Evolutionary conservation across 2,888 invertebrate genomes (phyloP).

Genomic region (Amphiduros pacificus): DNA sequence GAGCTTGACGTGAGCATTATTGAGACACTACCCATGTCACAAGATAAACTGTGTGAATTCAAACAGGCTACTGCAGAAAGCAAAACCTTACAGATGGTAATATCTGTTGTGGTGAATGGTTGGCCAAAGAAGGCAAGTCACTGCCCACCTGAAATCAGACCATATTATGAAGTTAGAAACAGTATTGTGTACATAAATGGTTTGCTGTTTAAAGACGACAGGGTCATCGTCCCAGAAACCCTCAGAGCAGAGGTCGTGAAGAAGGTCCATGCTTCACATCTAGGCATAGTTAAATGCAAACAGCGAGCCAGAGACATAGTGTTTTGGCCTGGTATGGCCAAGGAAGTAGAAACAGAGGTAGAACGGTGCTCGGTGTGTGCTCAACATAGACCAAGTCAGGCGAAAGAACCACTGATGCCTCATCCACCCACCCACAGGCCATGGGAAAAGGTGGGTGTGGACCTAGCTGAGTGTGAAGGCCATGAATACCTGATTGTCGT

Average conservation of each 20-base stretch:
- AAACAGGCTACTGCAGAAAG: background rate
- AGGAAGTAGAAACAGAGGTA: conserved; percentile 20
- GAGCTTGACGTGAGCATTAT: background rate
- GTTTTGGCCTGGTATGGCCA: conserved; percentile 28
- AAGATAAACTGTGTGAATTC: too few species aligned
- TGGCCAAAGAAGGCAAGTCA: background rate
- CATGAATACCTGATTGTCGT: conserved; percentile 19
- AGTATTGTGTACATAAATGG: conserved; percentile 2
- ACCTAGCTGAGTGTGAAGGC: conserved; percentile 14
- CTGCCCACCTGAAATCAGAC: conserved; percentile 15
- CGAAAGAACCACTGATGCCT: conserved; percentile 19
- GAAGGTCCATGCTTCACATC: conserved; percentile 16
- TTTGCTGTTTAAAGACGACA: conserved; percentile 15
- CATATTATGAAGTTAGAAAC: conserved; percentile 18
- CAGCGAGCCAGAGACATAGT: conserved; percentile 21
- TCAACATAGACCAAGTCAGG: conserved; percentile 1
- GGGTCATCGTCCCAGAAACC: conserved; percentile 16
- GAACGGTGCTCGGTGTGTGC: conserved; percentile 9
- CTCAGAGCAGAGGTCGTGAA: conserved; percentile 10
- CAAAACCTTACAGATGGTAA: background rate
- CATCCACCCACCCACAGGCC: conserved; percentile 14
- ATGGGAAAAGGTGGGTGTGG: conserved; percentile 16
- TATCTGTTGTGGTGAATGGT: background rate
- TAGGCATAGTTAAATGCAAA: conserved; percentile 20
- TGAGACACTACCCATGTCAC: too few species aligned